Evolutionary conservation across 2,113 vertebrate species (phyloP).

Genomic region (Podilymbus podiceps): DNA sequence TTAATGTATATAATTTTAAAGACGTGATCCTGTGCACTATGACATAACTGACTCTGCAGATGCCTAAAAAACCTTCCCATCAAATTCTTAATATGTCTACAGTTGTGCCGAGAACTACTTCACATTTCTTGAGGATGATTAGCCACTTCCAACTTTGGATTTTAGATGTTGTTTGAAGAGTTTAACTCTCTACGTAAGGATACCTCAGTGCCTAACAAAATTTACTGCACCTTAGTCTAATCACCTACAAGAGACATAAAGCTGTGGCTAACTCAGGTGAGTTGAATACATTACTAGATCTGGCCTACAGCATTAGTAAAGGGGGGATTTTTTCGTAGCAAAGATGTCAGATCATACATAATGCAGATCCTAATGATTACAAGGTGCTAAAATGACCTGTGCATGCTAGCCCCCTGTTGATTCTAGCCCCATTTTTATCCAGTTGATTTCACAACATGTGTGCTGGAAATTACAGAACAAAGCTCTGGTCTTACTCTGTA

Average conservation of each 20-base stretch:
- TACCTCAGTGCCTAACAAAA: neutral
- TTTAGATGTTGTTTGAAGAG: neutral
- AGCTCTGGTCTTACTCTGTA: neutral
- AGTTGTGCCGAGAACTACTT: neutral
- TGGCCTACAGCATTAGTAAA: neutral
- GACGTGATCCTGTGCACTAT: neutral
- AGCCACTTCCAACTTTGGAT: neutral
- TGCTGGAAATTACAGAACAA: neutral
- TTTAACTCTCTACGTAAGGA: neutral
- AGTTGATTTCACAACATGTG: fast-evolving
- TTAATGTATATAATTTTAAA: neutral
- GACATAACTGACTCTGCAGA: neutral
- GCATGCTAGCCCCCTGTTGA: fast-evolving
- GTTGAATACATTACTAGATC: neutral
- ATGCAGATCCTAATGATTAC: neutral
- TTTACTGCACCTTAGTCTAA: neutral
- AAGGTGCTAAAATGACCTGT: fast-evolving
- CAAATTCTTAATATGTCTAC: neutral
- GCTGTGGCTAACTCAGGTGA: neutral
- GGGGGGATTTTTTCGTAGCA: neutral
- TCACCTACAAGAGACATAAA: neutral
- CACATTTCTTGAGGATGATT: neutral
- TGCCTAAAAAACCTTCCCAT: neutral
- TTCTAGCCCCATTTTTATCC: neutral
- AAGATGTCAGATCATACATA: neutral